Conservation (phyloP, 2,113 vertebrate species). For the Takifugu flavidus region DNA sequence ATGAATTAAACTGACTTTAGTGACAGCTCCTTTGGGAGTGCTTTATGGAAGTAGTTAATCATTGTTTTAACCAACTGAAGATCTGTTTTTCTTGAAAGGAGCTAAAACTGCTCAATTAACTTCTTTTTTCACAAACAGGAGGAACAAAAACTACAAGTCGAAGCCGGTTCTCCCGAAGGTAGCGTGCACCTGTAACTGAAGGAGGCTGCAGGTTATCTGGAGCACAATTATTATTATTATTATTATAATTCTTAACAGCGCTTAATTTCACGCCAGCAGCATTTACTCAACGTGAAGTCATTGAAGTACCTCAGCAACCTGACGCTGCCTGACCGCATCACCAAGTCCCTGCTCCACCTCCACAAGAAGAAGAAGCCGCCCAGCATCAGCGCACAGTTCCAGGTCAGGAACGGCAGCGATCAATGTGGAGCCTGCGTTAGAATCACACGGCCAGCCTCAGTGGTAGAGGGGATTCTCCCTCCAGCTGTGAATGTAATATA, state of each 20-base stretch:
- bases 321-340: slow-evolving; percentile 94
- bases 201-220: neutral
- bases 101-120: neutral
- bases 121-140: slow-evolving; percentile 71
- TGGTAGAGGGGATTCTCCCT: slow-evolving; percentile 19
- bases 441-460: slow-evolving; percentile 12
- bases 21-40: slow-evolving; percentile 18
- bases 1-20: slow-evolving; percentile 23
- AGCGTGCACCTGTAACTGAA: slow-evolving; percentile 18
- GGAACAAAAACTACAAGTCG: slow-evolving; percentile 91
- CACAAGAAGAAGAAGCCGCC: slow-evolving; percentile 99
- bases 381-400: slow-evolving; percentile 97
- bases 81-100: slow-evolving; percentile 3
- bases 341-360: slow-evolving; percentile 95
- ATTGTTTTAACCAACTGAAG: neutral
- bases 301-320: slow-evolving; percentile 92
- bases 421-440: slow-evolving; percentile 6
- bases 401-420: slow-evolving; percentile 73
- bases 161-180: slow-evolving; percentile 94
- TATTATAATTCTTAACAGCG: neutral
- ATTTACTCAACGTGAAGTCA: slow-evolving; percentile 92
- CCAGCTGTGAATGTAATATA: slow-evolving; percentile 31
- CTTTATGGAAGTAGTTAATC: slow-evolving; percentile 14
- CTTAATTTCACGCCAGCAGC: slow-evolving; percentile 66
- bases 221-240: neutral